Percentiles rank a stretch among this genome's conserved stretches.
These are phyloP conservation scores for Apamea monoglypha DNA, from an alignment of 2,888 invertebrate species.

Conservation along the genomic window DNA sequence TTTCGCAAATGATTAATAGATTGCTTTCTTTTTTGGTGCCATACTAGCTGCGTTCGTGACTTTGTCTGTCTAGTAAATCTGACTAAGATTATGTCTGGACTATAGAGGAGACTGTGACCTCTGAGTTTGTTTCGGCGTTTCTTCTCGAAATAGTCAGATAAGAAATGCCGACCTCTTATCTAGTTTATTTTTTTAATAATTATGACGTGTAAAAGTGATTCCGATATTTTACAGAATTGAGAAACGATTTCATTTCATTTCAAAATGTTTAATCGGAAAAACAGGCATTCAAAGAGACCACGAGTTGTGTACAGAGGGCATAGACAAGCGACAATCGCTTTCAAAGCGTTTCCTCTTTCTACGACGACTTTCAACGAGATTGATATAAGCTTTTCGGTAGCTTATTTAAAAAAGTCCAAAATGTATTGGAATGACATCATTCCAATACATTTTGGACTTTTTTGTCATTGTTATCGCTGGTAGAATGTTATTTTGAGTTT, in stretches of 20 bases:
- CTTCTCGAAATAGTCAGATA: background rate
- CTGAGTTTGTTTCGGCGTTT: background rate
- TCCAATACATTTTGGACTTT: background rate
- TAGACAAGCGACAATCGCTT: background rate
- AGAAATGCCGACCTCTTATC: background rate
- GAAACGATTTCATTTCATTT: too few relatives aligned
- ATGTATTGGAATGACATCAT: too few relatives aligned
- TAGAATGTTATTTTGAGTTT: background rate
- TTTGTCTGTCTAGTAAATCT: background rate
- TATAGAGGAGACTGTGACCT: background rate
- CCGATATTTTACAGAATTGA: too few relatives aligned
- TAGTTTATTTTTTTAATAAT: background rate
- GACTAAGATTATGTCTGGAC: background rate
- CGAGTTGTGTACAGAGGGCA: background rate
- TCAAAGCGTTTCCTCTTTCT: background rate
- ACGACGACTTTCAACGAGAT: background rate
- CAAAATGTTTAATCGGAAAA: too few relatives aligned
- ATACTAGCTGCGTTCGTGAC: background rate
- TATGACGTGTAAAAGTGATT: too few relatives aligned
- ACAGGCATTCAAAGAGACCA: background rate
- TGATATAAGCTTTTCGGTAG: background rate
- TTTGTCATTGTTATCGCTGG: background rate
- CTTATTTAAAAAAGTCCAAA: too few relatives aligned
- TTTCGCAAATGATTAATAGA: constrained; percentile 64
- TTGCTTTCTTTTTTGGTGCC: constrained; percentile 12